A percentile compares a stretch with the other conserved stretches of the same genome.
phyloP scores from a whole-genome alignment of 2,113 vertebrate genomes.

The Lasiurus borealis region DNA sequence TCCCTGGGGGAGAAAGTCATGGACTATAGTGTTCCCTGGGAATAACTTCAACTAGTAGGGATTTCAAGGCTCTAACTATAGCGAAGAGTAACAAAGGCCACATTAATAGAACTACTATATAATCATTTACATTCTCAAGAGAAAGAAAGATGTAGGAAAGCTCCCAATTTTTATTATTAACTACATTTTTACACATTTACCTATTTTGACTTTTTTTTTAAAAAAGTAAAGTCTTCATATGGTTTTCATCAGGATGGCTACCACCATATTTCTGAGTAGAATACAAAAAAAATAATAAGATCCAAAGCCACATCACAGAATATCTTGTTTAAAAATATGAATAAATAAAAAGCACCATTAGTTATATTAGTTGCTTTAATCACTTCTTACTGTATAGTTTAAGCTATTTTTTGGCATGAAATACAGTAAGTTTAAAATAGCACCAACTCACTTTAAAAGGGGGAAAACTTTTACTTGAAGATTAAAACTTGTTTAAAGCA shows the following conservation, averaged over 20 bases:
- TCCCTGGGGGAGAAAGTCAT: slow-evolving; percentile 4
- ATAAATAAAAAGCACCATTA: slow-evolving; percentile 45
- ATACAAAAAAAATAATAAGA: background rate
- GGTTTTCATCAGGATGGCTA: slow-evolving; percentile 37
- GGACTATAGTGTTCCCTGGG: background rate
- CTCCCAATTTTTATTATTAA: slow-evolving; percentile 31
- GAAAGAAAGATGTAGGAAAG: background rate
- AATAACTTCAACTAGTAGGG: slow-evolving; percentile 58
- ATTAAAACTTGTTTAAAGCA: slow-evolving; percentile 64
- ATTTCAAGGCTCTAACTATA: slow-evolving; percentile 53
- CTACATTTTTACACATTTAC: background rate
- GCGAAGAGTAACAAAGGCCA: slow-evolving; percentile 5
- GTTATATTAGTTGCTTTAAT: slow-evolving; percentile 49
- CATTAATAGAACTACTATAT: slow-evolving; percentile 36
- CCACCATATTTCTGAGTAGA: slow-evolving; percentile 30
- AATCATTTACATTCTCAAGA: slow-evolving; percentile 41
- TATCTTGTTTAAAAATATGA: slow-evolving; percentile 15
- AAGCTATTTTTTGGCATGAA: slow-evolving; percentile 30
- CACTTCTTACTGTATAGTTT: background rate
- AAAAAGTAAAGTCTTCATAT: slow-evolving; percentile 9
- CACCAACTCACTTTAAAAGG: slow-evolving; percentile 30
- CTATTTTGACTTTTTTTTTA: slow-evolving; percentile 25
- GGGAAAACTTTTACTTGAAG: slow-evolving; percentile 26
- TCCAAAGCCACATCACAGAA: background rate
- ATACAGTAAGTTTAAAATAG: slow-evolving; percentile 47